Percentiles rank a stretch among this genome's conserved stretches.
Evolutionary conservation across 2,113 vertebrate species (phyloP).

Genomic region (Trogon melanurus): DNA sequence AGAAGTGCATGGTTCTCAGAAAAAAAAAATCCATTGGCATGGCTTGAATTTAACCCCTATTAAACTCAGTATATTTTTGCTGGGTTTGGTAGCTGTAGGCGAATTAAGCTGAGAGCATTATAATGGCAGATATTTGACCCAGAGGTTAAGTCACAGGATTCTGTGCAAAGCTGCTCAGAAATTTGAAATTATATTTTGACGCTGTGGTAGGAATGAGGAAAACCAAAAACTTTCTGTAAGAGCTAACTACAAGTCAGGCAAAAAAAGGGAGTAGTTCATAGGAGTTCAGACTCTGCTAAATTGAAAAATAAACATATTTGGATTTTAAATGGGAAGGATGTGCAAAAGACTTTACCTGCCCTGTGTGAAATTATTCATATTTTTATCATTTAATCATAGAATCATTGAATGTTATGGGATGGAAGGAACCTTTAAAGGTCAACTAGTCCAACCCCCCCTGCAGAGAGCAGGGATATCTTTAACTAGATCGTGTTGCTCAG

Average conservation of each 20-base stretch:
- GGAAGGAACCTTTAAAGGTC: too few species aligned
- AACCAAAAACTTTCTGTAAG: background rate
- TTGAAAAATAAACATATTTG: background rate
- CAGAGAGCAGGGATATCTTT: too few species aligned
- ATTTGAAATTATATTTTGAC: background rate
- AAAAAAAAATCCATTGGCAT: background rate
- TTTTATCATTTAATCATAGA: background rate
- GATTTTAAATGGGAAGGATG: background rate
- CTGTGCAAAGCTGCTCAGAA: background rate
- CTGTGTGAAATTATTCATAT: background rate
- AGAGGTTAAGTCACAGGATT: background rate
- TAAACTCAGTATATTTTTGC: background rate
- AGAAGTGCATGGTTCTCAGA: background rate
- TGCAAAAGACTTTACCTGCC: accelerated
- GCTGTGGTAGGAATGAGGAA: background rate
- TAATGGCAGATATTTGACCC: background rate
- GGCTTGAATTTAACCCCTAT: background rate
- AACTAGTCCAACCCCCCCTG: too few species aligned
- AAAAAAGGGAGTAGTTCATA: background rate
- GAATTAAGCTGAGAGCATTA: background rate
- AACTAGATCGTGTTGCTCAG: too few species aligned
- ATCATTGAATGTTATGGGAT: too few species aligned
- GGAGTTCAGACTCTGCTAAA: background rate
- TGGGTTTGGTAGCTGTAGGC: background rate
- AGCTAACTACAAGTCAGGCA: background rate